Base-by-base conservation (phyloP, 2,797 vertebrate species). In the Melanotaenia nigrans region DNA sequence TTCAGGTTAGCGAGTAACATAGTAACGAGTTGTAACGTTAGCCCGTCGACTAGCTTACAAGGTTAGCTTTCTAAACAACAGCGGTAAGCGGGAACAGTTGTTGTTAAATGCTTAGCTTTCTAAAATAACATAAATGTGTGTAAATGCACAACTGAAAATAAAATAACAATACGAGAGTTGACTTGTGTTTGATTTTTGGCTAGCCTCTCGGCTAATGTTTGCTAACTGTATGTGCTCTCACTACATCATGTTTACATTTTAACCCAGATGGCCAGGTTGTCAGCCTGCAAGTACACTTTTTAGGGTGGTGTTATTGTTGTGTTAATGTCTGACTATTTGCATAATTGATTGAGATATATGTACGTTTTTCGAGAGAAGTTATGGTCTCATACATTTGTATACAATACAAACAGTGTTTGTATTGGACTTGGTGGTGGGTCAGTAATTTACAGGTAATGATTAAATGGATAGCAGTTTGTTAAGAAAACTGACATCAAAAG, bases 201-300 rank as follows among this genome's bases (percentile, higher is more conserved):
- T 84, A 85, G 83, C 78, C 25, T 56, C 53, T 20, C 14, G 22
- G 90, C 88, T 89, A 91, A 89, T 92, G 90, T 91, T 92, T 92
- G 92, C 89, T 90, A 92, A 91, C 89, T 73, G 78, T 72, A 88
- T 86, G 81, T 85, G 89, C 86, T 90, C 90, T 89, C 87, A 90
- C 88, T 87, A 80, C 84, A 91, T 85, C 79, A 59, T 93, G 89
- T 92, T 93, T 90, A 90, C 84, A 78, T 90, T 93, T 89, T 86
- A 86, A 67, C 79, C 65, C 64, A 40, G 65, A 71, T 81, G 85
- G 75, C 68, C 72, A 53, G 42, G 1, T 59, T 73, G 73, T 70
- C 77, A 77, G 40, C 63, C 57, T 65, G 24, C 58, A n/a, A 11
- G 53, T 75, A 11, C 12, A 62, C 28, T 61, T 73, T 60, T 69